Base-by-base conservation (phyloP, 2,888 invertebrate genomes). In the Caenorhabditis zanzibari region DNA sequence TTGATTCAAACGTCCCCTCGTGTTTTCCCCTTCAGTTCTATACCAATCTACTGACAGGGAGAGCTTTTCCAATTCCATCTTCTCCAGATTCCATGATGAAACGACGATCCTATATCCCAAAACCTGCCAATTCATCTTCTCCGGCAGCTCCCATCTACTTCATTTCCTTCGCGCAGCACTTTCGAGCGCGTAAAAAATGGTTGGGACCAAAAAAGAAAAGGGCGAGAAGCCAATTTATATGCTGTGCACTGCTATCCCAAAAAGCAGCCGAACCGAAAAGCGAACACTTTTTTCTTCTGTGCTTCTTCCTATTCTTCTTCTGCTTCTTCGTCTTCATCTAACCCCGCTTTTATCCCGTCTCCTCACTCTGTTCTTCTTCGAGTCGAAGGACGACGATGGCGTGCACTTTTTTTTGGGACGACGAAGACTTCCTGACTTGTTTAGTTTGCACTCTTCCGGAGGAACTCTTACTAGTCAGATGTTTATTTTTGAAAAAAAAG, bases 161-260 rank as follows among this genome's bases (percentile, higher is more conserved):
- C 61, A 38, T 61, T 41, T 28, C 38, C 35, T 22, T 19, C 49
- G n/a, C 26, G 19, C 24, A 19, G 24, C 12, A 64, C 12, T 28
- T 24, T 14, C 10, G 19, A 19, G 19, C 19, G n/a, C 47, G 6
- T 19, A 47, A 47, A 47, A 47, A 47, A 19, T 19, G n/a, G 47
- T 19, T 19, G 47, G 47, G 47, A 19, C 54, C 12, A 32, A 61
- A 38, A 47, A 49, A 24, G 38, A 61, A 16, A 41, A 52, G 41
- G 41, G 44, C 69, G 16, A 16, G 16, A 35, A 63, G 61, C 74
- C 74, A 63, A 74, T 64, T 73, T 73, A 52, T 72, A 72, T 74
- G 24, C 64, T 41, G 32, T 32, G 63, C 74, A 35, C 28, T 74
- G 74, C 73, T 14, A 63, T 61, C 56, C 38, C 44, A 69, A 69